Percentiles rank a stretch among this genome's conserved stretches.
These are phyloP conservation scores for Diadophis punctatus DNA, from an alignment of 2,113 vertebrate genomes.

Conservation along the genomic window DNA sequence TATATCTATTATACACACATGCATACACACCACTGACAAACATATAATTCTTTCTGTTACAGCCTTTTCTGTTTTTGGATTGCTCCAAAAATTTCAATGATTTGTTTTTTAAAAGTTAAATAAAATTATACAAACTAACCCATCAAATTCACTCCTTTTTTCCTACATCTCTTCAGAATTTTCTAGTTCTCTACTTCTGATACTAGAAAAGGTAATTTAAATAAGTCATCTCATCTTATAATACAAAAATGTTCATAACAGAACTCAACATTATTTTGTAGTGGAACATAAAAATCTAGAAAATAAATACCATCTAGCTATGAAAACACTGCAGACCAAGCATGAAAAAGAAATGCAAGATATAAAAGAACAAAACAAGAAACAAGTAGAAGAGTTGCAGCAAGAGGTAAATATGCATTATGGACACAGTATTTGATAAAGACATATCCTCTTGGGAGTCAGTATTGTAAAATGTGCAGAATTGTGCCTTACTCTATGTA, in stretches of 20 bases:
- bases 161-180: background rate
- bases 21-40: background rate
- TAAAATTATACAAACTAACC: background rate
- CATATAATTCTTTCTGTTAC: background rate
- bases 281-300: constrained; percentile 63
- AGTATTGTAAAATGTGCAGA: background rate
- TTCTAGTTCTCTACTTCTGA: background rate
- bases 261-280: constrained; percentile 31
- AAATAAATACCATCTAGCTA: constrained; percentile 60
- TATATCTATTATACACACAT: background rate
- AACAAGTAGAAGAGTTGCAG: constrained; percentile 69
- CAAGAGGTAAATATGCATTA: constrained; percentile 67
- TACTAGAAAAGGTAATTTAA: background rate
- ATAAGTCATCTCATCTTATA: background rate
- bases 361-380: constrained; percentile 40
- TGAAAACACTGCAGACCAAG: constrained; percentile 66
- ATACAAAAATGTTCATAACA: constrained; percentile 18
- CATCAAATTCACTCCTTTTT: background rate
- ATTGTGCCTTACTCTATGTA: background rate
- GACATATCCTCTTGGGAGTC: background rate
- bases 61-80: background rate
- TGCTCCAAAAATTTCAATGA: background rate
- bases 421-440: background rate
- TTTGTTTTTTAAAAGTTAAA: background rate
- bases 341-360: constrained; percentile 62